phyloP scores from a whole-genome alignment of 2,113 vertebrate species.

The Chionodraco myersi region DNA sequence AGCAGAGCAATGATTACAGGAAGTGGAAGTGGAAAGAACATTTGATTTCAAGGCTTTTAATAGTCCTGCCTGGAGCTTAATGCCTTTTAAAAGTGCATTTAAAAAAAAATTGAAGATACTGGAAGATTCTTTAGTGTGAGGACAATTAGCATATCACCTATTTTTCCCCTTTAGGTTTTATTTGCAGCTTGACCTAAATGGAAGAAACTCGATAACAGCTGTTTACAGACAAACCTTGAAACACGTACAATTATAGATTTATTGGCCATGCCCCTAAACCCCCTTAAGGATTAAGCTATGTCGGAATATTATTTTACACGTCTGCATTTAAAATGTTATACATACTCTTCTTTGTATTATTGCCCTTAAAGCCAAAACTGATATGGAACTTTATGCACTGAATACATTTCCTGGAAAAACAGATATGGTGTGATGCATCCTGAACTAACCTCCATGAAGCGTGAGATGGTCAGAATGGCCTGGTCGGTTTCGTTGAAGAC shows the following conservation, averaged over 20 bases:
- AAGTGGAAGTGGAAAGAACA: slow-evolving; percentile 25
- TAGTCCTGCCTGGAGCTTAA: background rate
- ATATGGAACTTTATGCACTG: background rate
- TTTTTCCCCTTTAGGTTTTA: background rate
- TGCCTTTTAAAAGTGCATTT: background rate
- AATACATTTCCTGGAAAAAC: background rate
- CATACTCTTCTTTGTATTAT: background rate
- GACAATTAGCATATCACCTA: slow-evolving; percentile 21
- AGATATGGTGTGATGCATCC: background rate
- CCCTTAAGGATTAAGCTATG: background rate
- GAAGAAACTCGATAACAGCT: background rate
- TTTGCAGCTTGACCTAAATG: slow-evolving; percentile 13
- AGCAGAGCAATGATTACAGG: slow-evolving; percentile 4
- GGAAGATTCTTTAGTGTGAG: background rate
- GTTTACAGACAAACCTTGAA: slow-evolving; percentile 1
- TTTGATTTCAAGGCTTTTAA: slow-evolving; percentile 50
- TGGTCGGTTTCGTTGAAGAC: slow-evolving; percentile 94
- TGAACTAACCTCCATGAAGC: slow-evolving; percentile 93
- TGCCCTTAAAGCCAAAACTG: background rate
- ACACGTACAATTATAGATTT: background rate
- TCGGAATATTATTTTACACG: background rate
- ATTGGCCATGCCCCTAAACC: background rate
- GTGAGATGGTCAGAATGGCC: slow-evolving; percentile 91
- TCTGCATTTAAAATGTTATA: background rate
- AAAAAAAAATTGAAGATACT: slow-evolving; percentile 4